Conservation (phyloP, 1,140 invertebrate genomes). For the Aphis craccivora region DNA sequence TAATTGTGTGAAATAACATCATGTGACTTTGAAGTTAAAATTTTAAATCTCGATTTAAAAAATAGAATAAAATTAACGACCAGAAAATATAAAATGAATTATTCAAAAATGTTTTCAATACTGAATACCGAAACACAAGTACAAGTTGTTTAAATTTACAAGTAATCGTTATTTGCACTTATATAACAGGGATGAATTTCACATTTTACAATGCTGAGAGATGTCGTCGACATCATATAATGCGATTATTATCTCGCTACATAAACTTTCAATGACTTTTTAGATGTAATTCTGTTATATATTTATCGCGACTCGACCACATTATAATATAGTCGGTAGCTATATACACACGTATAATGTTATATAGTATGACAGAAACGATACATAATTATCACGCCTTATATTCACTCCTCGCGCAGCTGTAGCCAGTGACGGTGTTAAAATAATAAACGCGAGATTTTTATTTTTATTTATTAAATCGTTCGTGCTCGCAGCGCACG, state of each 20-base stretch:
- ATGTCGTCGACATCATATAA: not conserved
- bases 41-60: not conserved
- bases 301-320: not conserved
- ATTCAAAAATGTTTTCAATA: not conserved
- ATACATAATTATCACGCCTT: not conserved
- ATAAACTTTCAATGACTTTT: not conserved
- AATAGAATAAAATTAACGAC: not conserved
- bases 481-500: not conserved
- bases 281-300: not conserved
- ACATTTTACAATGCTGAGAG: not conserved
- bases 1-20: not conserved
- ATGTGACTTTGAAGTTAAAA: not conserved
- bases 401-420: not conserved
- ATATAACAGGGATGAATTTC: not conserved
- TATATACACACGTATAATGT: not conserved
- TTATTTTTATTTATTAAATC: conserved; percentile 9
- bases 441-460: not conserved
- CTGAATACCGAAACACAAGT: not conserved
- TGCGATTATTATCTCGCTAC: not conserved
- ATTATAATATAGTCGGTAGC: not conserved
- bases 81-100: not conserved
- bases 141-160: not conserved
- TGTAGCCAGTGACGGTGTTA: not conserved
- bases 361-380: not conserved
- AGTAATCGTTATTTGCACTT: not conserved